Evolutionary conservation across 2,113 vertebrate genomes (phyloP).

Genomic region (Meriones unguiculatus): DNA sequence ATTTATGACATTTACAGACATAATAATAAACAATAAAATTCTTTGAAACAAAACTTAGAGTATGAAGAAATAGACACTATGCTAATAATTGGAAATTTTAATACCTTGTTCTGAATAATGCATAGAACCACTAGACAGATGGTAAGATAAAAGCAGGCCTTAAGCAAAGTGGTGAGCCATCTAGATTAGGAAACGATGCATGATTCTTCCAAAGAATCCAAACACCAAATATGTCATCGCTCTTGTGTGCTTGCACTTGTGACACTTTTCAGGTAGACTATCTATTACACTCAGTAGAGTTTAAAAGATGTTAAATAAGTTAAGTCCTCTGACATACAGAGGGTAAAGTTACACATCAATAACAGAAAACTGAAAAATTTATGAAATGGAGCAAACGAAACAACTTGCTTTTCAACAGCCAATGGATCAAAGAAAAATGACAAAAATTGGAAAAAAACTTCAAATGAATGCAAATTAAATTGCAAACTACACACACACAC

Average conservation of each 20-base stretch:
- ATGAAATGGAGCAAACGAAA: neutral
- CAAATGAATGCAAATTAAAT: neutral
- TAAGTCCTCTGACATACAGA: neutral
- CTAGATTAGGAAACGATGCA: neutral
- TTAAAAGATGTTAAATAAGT: neutral
- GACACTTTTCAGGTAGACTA: neutral
- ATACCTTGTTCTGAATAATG: neutral
- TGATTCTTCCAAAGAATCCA: neutral
- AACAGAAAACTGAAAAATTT: neutral
- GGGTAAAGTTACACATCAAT: neutral
- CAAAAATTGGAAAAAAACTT: neutral
- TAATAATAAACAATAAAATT: neutral
- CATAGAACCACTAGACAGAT: neutral
- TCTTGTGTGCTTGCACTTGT: neutral
- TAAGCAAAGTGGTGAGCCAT: neutral
- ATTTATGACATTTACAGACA: neutral
- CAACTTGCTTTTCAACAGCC: neutral
- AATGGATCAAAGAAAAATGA: neutral
- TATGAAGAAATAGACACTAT: neutral
- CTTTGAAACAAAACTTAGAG: neutral
- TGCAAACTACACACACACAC: neutral
- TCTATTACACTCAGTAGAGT: neutral
- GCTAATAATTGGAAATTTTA: neutral
- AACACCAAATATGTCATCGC: neutral
- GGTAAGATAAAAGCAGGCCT: neutral